Evolutionary conservation across 2,888 invertebrate genomes (phyloP).

Genomic region (Pelosia muscerda): DNA sequence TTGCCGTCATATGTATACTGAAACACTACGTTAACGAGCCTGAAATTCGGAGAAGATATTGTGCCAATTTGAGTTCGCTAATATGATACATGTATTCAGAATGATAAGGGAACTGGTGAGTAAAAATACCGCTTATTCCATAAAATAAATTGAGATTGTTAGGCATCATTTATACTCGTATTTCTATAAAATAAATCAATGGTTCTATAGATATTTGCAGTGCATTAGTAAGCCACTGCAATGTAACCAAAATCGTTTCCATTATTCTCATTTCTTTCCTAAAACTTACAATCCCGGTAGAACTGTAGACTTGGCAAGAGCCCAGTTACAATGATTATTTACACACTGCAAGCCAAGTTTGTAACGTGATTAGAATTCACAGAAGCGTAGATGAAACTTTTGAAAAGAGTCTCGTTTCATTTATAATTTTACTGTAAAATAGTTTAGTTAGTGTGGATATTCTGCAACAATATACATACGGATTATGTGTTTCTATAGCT

Average conservation of each 20-base stretch:
- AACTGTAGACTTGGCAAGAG: slow-evolving; percentile 55
- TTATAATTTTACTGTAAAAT: background rate
- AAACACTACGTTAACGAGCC: background rate
- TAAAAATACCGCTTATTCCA: no score
- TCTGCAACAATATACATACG: no score
- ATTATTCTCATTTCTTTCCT: slow-evolving; percentile 3
- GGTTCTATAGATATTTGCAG: background rate
- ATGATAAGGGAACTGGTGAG: no score
- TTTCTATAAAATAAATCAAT: background rate
- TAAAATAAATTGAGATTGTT: no score
- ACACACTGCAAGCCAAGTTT: slow-evolving; percentile 54
- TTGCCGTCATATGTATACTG: no score
- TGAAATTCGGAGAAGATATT: background rate
- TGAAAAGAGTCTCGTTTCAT: background rate
- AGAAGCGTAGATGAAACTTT: slow-evolving; percentile 3
- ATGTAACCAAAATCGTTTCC: background rate
- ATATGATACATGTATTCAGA: background rate
- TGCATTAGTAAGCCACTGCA: slow-evolving; percentile 5
- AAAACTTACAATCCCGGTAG: slow-evolving; percentile 35
- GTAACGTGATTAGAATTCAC: slow-evolving; percentile 36
- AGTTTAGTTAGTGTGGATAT: background rate
- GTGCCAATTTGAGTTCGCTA: background rate
- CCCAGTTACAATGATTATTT: slow-evolving; percentile 67
- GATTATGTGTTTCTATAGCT: no score
- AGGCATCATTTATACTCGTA: background rate